Percentiles rank a stretch among this genome's conserved stretches.
phyloP scores from a whole-genome alignment of 2,888 invertebrate species.

The Volucella zonaria region DNA sequence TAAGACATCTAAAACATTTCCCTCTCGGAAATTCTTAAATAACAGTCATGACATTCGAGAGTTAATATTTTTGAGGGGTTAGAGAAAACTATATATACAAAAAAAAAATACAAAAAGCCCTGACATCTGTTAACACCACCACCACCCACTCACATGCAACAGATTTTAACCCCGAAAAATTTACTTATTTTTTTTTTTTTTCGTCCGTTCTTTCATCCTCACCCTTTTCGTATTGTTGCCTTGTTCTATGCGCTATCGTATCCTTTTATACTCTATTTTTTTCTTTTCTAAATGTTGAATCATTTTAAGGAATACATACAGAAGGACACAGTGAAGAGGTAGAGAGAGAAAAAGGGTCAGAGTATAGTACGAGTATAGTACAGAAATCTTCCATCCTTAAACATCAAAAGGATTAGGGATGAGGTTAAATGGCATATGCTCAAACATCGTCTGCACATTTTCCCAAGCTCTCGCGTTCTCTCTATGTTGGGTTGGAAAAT shows the following conservation, averaged over 20 bases:
- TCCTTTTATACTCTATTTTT: slow-evolving; percentile 31
- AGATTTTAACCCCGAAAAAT: slow-evolving; percentile 65
- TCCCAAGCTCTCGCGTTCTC: slow-evolving; percentile 60
- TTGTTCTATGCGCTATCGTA: slow-evolving; percentile 20
- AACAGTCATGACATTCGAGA: not conserved
- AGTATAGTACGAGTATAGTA: slow-evolving; percentile 17
- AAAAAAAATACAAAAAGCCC: not conserved
- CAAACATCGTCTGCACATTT: slow-evolving; percentile 72
- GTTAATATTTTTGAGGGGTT: slow-evolving; percentile 12
- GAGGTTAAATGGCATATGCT: slow-evolving; percentile 73
- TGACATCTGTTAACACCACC: slow-evolving; percentile 57
- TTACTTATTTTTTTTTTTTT: slow-evolving; percentile 4
- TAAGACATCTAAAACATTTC: not conserved
- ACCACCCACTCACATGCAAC: slow-evolving; percentile 58
- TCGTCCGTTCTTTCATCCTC: not conserved
- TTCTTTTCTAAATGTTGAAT: slow-evolving; percentile 39
- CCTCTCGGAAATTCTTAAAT: not conserved
- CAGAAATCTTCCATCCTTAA: slow-evolving; percentile 40
- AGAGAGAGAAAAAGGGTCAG: not conserved
- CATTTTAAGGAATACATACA: slow-evolving; percentile 36
- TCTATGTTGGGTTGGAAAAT: slow-evolving; percentile 71
- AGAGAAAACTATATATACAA: slow-evolving; percentile 1
- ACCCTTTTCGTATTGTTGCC: not conserved
- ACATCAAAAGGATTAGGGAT: slow-evolving; percentile 65
- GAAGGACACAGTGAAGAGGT: not conserved